These are phyloP conservation scores for Nipponia nippon DNA, from an alignment of 2,113 vertebrate species.

Conservation along the genomic window DNA sequence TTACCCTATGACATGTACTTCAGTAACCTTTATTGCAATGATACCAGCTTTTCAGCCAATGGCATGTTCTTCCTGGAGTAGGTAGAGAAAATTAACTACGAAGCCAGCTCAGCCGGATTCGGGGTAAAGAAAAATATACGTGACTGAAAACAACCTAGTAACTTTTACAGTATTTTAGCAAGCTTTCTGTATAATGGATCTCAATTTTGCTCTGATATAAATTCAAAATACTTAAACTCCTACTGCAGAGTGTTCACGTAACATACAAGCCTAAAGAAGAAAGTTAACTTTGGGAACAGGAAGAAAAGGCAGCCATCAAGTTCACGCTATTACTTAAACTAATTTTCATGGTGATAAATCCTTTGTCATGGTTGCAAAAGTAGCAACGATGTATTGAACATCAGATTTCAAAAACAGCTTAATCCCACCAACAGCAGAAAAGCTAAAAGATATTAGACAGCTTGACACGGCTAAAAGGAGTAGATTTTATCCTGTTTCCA, in stretches of 20 bases:
- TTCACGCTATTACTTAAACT: background rate
- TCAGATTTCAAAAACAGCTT: background rate
- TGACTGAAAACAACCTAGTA: background rate
- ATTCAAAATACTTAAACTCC: background rate
- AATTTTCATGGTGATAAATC: background rate
- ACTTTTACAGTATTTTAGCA: background rate
- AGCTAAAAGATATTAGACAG: background rate
- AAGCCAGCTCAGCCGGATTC: background rate
- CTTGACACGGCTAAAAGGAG: background rate
- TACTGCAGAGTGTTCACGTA: background rate
- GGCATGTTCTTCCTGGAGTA: background rate
- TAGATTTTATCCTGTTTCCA: background rate
- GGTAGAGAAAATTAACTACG: background rate
- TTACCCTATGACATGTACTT: background rate
- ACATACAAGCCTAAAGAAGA: background rate
- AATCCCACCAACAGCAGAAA: background rate
- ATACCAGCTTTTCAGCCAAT: background rate
- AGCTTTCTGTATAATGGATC: background rate
- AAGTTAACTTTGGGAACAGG: background rate
- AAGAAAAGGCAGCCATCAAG: background rate
- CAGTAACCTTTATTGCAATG: background rate
- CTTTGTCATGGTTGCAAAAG: background rate
- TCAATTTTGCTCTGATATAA: background rate
- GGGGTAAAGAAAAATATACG: background rate
- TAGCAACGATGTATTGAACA: background rate